Conservation (phyloP, 2,888 invertebrate species). For the Eledone cirrhosa region DNA sequence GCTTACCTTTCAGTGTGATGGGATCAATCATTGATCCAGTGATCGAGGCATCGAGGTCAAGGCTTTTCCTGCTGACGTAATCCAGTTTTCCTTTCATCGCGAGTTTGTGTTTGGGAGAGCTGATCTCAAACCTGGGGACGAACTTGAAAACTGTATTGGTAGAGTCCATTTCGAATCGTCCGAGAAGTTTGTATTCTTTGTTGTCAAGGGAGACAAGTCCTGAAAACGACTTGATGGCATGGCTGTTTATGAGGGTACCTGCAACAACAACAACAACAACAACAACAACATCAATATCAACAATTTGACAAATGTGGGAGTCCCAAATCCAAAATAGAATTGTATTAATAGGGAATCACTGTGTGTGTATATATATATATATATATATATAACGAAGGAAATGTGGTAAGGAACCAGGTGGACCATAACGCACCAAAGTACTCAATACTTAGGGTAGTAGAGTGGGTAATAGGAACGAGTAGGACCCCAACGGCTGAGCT, state of each 20-base stretch:
- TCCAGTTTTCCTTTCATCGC: neutral
- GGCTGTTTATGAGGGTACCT: neutral
- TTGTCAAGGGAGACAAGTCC: neutral
- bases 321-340: too few species aligned
- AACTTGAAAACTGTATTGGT: neutral
- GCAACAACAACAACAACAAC: too few species aligned
- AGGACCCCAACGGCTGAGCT: too few species aligned
- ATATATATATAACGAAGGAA: too few species aligned
- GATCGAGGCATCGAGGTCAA: neutral
- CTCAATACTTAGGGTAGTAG: too few species aligned
- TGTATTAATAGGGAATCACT: too few species aligned
- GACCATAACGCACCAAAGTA: too few species aligned
- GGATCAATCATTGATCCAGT: neutral
- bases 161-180: neutral
- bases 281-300: too few species aligned
- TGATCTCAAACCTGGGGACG: neutral
- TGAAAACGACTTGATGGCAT: neutral
- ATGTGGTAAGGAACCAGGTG: too few species aligned
- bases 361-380: too few species aligned
- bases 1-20: slow-evolving; percentile 1
- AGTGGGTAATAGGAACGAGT: too few species aligned
- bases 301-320: too few species aligned
- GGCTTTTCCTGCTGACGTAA: neutral
- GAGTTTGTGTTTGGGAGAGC: neutral
- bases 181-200: neutral